These are phyloP conservation scores for Alexandromys fortis DNA, from an alignment of 2,113 vertebrate genomes.

Conservation along the genomic window DNA sequence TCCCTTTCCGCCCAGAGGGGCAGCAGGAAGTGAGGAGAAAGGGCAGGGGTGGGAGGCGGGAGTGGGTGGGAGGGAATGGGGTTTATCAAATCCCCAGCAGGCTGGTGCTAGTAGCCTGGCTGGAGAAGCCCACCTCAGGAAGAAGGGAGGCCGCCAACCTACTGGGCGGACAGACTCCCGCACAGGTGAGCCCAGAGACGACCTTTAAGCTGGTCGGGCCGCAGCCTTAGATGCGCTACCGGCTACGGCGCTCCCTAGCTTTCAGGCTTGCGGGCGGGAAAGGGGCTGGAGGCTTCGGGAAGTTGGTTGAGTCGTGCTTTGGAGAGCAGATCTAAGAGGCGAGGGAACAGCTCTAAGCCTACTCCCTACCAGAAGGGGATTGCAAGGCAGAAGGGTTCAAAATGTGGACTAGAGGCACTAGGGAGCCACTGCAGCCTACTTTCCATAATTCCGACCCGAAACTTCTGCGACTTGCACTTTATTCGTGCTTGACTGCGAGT, in stretches of 20 bases:
- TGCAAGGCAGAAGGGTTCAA: neutral
- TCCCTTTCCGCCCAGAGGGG: slow-evolving; percentile 73
- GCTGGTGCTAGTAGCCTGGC: slow-evolving; percentile 37
- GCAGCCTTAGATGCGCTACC: neutral
- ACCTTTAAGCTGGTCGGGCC: neutral
- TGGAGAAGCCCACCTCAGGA: slow-evolving; percentile 12
- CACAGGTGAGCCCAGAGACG: slow-evolving; percentile 68
- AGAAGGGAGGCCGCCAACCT: slow-evolving; percentile 31
- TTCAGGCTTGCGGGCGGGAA: neutral
- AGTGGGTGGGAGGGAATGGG: slow-evolving; percentile 71
- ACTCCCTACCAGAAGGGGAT: neutral
- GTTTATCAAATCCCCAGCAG: slow-evolving; percentile 64
- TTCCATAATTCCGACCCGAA: neutral
- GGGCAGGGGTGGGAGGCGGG: slow-evolving; percentile 70
- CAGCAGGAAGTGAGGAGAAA: slow-evolving; percentile 82
- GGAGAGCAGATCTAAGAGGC: neutral
- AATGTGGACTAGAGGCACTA: neutral
- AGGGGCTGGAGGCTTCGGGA: neutral
- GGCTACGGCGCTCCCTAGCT: neutral
- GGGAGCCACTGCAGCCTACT: neutral
- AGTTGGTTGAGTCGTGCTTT: neutral
- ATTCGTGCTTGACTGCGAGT: neutral
- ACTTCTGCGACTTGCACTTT: neutral
- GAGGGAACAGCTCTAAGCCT: neutral
- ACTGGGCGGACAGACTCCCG: slow-evolving; percentile 29